A percentile compares a stretch with the other conserved stretches of the same genome.
phyloP scores from a whole-genome alignment of 30 jellyfish, hydroid and myxozoan species.

The Chironex yamaguchii region DNA sequence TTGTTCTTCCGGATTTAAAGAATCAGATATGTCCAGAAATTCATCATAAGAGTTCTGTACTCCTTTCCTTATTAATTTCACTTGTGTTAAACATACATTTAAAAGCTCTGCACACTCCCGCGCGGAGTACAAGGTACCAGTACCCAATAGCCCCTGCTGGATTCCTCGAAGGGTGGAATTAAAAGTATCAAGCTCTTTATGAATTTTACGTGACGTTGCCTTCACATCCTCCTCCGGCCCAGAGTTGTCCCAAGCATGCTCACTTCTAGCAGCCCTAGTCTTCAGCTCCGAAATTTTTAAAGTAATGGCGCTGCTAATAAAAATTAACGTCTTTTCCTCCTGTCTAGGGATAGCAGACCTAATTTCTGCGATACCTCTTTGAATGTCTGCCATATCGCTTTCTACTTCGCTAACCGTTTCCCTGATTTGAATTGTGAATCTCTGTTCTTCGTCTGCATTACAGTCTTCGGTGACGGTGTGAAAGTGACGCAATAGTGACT shows the following conservation, averaged over 20 bases:
- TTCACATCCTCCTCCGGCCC: neutral
- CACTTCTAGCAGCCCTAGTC: neutral
- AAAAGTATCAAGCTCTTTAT: neutral
- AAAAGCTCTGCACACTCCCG: neutral
- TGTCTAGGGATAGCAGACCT: neutral
- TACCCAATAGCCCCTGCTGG: neutral
- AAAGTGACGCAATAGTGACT: constrained; percentile 24
- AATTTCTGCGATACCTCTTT: neutral
- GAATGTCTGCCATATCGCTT: neutral
- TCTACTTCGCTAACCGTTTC: neutral
- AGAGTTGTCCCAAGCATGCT: neutral
- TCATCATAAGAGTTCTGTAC: no score
- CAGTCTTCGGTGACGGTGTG: neutral
- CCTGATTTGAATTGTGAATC: neutral
- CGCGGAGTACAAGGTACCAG: no score
- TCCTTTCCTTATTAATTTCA: neutral
- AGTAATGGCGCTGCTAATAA: neutral
- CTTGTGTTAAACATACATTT: neutral
- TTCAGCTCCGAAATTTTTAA: no score
- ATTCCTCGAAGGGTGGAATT: no score
- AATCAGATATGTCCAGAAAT: neutral
- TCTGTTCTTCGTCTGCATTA: neutral
- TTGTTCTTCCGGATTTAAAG: neutral
- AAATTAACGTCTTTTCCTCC: neutral
- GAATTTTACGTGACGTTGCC: neutral